These are phyloP conservation scores for Nothoprocta pentlandii DNA, from an alignment of 2,113 vertebrate genomes.

Conservation along the genomic window DNA sequence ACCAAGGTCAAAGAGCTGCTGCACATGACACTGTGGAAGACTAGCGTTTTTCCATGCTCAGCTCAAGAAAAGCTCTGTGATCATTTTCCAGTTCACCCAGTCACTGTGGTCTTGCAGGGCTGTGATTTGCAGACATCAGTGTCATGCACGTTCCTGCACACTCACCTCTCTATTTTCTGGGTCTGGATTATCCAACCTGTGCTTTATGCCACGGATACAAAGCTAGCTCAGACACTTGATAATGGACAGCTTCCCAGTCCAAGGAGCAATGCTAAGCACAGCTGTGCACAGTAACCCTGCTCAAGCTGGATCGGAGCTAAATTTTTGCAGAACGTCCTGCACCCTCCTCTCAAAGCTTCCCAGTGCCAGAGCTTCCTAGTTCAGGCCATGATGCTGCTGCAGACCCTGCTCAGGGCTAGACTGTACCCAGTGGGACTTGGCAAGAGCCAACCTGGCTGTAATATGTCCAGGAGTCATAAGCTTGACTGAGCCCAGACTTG, in stretches of 20 bases:
- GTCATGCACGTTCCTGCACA: not conserved
- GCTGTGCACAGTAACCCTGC: not conserved
- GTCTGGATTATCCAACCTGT: not conserved
- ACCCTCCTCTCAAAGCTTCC: not conserved
- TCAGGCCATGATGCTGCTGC: not conserved
- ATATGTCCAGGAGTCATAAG: not conserved
- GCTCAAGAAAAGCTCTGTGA: not conserved
- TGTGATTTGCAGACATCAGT: not conserved
- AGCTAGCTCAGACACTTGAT: not conserved
- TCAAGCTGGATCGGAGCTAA: not conserved
- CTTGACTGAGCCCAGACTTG: not conserved
- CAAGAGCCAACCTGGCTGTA: not conserved
- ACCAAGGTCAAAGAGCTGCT: too few species aligned
- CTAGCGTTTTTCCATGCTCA: not conserved
- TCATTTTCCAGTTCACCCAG: not conserved
- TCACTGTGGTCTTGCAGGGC: not conserved
- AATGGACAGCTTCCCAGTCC: not conserved
- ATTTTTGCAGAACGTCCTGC: not conserved
- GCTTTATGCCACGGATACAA: not conserved
- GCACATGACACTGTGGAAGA: not conserved
- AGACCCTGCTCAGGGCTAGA: not conserved
- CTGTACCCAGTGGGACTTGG: not conserved
- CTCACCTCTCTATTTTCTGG: not conserved
- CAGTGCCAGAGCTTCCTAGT: not conserved
- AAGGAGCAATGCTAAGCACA: not conserved